These are phyloP conservation scores for Oegoconia quadripuncta DNA, from an alignment of 2,888 invertebrate genomes.

Conservation along the genomic window DNA sequence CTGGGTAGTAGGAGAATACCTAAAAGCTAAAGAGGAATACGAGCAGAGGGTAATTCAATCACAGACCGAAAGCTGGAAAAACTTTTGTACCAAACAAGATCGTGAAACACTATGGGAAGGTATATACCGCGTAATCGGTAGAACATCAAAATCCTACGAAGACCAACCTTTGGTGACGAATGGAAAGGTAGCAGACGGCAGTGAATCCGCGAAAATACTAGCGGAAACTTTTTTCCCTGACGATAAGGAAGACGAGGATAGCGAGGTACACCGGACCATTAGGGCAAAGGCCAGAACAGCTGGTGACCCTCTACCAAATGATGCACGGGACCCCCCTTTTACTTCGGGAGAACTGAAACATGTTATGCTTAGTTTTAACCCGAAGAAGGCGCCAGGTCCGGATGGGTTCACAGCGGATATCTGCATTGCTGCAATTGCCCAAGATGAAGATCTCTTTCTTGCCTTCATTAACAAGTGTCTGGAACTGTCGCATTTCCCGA, in stretches of 20 bases:
- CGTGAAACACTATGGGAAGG: constrained; percentile 14
- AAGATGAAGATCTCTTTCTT: no score
- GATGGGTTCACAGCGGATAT: constrained; percentile 17
- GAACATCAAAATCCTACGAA: constrained; percentile 1
- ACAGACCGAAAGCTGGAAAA: constrained; percentile 11
- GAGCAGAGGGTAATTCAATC: background rate
- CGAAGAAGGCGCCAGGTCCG: constrained; percentile 14
- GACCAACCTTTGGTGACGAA: background rate
- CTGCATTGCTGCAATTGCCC: no score
- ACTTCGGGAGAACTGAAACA: no score
- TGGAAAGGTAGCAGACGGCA: background rate
- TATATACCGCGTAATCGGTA: constrained; percentile 12
- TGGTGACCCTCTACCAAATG: no score
- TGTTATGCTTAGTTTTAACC: no score
- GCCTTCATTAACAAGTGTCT: no score
- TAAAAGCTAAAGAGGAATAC: constrained; percentile 1
- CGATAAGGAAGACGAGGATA: no score
- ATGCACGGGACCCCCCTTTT: no score
- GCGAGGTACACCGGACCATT: no score
- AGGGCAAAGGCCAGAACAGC: no score
- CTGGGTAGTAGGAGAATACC: constrained; percentile 1
- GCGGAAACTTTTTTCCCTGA: constrained; percentile 14
- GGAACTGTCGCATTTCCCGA: no score
- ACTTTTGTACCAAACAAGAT: constrained; percentile 10
- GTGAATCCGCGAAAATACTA: constrained; percentile 9